Evolutionary conservation across 2,888 invertebrate species (phyloP).

Genomic region (Eupelmus urozonus): DNA sequence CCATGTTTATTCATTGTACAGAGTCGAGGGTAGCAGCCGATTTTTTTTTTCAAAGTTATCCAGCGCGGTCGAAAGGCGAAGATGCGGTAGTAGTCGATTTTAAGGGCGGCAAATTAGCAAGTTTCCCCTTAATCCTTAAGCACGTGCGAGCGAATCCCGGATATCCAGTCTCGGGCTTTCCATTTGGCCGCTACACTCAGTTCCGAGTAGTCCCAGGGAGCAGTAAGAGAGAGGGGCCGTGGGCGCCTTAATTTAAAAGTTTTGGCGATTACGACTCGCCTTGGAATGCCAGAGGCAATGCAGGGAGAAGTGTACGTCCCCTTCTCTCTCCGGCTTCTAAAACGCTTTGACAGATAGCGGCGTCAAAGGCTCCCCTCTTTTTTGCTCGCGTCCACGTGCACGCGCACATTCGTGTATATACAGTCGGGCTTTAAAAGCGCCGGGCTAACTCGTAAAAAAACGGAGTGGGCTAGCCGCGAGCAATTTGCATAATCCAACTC

Average conservation of each 20-base stretch:
- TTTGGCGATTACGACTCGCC: slow-evolving; percentile 31
- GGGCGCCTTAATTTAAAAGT: slow-evolving; percentile 42
- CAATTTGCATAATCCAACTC: slow-evolving; percentile 32
- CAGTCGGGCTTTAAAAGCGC: too few species aligned
- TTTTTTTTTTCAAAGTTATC: slow-evolving; percentile 29
- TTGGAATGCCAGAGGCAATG: neutral
- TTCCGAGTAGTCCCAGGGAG: too few species aligned
- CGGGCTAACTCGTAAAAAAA: too few species aligned
- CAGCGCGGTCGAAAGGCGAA: slow-evolving; percentile 28
- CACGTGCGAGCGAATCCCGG: neutral
- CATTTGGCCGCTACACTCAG: too few species aligned
- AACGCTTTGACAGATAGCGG: slow-evolving; percentile 26
- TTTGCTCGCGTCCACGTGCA: neutral
- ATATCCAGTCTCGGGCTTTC: neutral
- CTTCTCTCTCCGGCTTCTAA: neutral
- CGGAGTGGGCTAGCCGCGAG: neutral
- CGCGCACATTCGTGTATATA: neutral
- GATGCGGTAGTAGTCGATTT: too few species aligned
- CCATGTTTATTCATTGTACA: slow-evolving; percentile 42
- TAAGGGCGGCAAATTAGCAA: slow-evolving; percentile 62
- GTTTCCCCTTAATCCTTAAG: slow-evolving; percentile 47
- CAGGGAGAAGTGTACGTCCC: neutral
- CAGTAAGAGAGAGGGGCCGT: neutral
- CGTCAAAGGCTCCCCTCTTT: neutral
- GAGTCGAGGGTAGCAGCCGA: neutral